Conservation (phyloP, 1,140 invertebrate species). For the Anthonomus grandis region DNA sequence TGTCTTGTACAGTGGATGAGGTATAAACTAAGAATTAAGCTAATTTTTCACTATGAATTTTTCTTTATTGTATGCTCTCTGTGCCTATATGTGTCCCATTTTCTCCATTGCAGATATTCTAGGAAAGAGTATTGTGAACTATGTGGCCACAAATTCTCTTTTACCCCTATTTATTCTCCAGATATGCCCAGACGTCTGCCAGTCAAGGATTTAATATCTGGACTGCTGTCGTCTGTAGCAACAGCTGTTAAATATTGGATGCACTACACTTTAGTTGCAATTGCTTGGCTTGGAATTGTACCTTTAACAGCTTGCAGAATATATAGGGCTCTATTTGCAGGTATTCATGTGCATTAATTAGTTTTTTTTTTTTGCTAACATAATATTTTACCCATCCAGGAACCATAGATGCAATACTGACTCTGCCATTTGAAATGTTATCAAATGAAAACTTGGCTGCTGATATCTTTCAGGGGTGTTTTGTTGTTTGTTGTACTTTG, state of each 20-base stretch:
- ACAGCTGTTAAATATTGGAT: constrained; percentile 94
- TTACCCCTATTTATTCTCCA: constrained; percentile 97
- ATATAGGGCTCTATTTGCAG: constrained; percentile 54
- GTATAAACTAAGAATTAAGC: neutral
- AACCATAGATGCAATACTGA: constrained; percentile 78
- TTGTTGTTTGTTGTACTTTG: constrained; percentile 94
- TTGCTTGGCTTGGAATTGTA: constrained; percentile 97
- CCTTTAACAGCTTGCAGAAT: constrained; percentile 96
- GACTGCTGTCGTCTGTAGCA: constrained; percentile 82
- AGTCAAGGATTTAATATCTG: constrained; percentile 75
- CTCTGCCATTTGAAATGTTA: constrained; percentile 86
- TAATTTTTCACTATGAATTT: no score
- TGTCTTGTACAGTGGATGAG: constrained; percentile 87
- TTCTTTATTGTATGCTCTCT: no score
- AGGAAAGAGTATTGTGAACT: constrained; percentile 98
- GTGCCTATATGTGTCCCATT: no score
- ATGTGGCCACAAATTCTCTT: constrained; percentile 96
- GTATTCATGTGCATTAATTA: constrained; percentile 1
- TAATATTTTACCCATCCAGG: constrained; percentile 61
- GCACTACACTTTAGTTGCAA: constrained; percentile 91
- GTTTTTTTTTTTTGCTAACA: neutral
- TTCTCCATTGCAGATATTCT: constrained; percentile 71
- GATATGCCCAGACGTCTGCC: constrained; percentile 98
- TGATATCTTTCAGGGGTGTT: constrained; percentile 94
- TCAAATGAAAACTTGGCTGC: constrained; percentile 90